Evolutionary conservation across 1,140 invertebrate genomes (phyloP).

Genomic region (Araneus ventricosus): DNA sequence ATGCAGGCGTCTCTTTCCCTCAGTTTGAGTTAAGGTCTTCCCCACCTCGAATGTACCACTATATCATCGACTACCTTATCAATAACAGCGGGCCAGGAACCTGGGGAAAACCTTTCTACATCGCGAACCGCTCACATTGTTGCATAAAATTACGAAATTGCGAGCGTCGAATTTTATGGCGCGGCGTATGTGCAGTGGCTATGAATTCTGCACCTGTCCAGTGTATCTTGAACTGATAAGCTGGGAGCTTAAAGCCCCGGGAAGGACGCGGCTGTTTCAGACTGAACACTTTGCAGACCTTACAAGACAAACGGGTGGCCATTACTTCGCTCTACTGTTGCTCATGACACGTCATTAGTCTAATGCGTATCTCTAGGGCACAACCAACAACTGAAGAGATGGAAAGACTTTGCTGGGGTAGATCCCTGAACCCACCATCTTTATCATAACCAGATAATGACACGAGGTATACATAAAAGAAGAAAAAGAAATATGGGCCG

Average conservation of each 20-base stretch:
- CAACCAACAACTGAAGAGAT: slow-evolving; percentile 66
- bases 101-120: background rate
- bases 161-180: slow-evolving; percentile 43
- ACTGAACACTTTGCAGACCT: slow-evolving; percentile 39
- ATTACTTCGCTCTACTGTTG: slow-evolving; percentile 71
- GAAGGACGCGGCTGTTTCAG: slow-evolving; percentile 51
- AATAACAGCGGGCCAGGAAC: background rate
- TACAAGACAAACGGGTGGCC: slow-evolving; percentile 68
- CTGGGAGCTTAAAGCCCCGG: slow-evolving; percentile 14
- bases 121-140: background rate
- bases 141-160: slow-evolving; percentile 46
- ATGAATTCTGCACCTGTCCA: slow-evolving; percentile 64
- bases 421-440: slow-evolving; percentile 32
- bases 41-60: background rate
- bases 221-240: slow-evolving; percentile 67
- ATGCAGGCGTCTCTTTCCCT: background rate
- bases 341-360: slow-evolving; percentile 71
- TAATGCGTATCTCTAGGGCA: slow-evolving; percentile 64
- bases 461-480: background rate
- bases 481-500: background rate
- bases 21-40: background rate
- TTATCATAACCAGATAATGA: slow-evolving; percentile 47
- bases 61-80: slow-evolving; percentile 20
- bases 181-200: slow-evolving; percentile 12
- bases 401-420: slow-evolving; percentile 44